Conservation (phyloP, 1,140 invertebrate species). For the Drosophila yakuba region DNA sequence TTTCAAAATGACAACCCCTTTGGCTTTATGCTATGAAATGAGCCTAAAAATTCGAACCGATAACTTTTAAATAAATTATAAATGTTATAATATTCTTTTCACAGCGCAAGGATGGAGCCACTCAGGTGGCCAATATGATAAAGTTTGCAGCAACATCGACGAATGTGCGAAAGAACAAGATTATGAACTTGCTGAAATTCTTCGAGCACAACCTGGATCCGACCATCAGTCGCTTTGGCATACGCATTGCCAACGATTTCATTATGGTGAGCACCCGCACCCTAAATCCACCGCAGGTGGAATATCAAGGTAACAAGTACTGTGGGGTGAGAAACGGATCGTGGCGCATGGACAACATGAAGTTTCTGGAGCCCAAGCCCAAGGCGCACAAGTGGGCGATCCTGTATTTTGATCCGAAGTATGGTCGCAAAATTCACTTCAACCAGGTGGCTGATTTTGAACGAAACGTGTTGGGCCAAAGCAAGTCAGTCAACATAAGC, state of each 20-base stretch:
- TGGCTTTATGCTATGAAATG: too few relatives aligned
- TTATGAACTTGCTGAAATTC: conserved; percentile 86
- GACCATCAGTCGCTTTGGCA: conserved; percentile 87
- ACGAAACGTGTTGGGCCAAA: conserved; percentile 5
- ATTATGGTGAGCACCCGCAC: conserved; percentile 86
- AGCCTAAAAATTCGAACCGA: too few relatives aligned
- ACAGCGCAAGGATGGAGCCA: conserved; percentile 85
- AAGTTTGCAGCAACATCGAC: conserved; percentile 87
- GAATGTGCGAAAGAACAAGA: conserved; percentile 87
- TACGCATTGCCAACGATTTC: conserved; percentile 86
- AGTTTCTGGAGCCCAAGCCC: conserved; percentile 38
- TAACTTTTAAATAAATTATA: too few relatives aligned
- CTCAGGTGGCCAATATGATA: conserved; percentile 89
- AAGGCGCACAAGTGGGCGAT: conserved; percentile 71
- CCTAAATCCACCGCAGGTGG: conserved; percentile 86
- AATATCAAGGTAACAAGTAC: conserved; percentile 79
- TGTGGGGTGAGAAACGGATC: conserved; percentile 41
- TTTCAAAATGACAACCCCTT: too few relatives aligned
- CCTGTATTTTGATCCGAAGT: conserved; percentile 20
- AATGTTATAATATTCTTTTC: neutral
- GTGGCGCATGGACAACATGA: conserved; percentile 54
- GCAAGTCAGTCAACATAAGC: conserved; percentile 18
- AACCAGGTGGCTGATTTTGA: conserved; percentile 23
- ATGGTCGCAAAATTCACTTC: conserved; percentile 13
- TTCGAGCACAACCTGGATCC: conserved; percentile 85